Percentiles rank a stretch among this genome's conserved stretches.
These are phyloP conservation scores for Sebastes melanostomus DNA, from an alignment of 2,797 vertebrate genomes.

Conservation along the genomic window DNA sequence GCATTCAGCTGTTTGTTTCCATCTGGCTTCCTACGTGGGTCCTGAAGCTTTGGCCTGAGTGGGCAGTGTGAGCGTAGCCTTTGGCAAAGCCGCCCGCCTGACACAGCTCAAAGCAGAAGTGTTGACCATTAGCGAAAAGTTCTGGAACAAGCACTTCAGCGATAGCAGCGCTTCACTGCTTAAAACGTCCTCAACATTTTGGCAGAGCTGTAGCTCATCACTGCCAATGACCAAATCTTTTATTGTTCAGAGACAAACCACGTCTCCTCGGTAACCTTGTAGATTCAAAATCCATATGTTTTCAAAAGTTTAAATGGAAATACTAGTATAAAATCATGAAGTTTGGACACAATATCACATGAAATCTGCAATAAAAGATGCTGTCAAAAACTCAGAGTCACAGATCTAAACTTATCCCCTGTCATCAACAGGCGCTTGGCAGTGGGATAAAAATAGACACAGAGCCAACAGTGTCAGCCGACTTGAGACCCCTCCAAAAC, in stretches of 20 bases:
- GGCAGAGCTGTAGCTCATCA: slow-evolving; percentile 29
- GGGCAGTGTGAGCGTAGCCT: slow-evolving; percentile 39
- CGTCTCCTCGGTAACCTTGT: slow-evolving; percentile 6
- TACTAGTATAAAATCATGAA: not conserved
- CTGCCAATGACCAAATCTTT: slow-evolving; percentile 35
- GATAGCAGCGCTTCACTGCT: slow-evolving; percentile 40
- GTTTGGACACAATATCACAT: slow-evolving; percentile 3
- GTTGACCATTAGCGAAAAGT: slow-evolving; percentile 66
- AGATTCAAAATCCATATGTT: not conserved
- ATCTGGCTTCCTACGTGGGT: slow-evolving; percentile 32
- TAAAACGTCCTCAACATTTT: slow-evolving; percentile 45
- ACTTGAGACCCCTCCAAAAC: slow-evolving; percentile 69
- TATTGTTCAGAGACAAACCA: slow-evolving; percentile 8
- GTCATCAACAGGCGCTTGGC: slow-evolving; percentile 62
- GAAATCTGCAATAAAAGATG: not conserved
- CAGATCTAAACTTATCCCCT: slow-evolving; percentile 51
- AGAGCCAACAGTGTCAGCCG: slow-evolving; percentile 48
- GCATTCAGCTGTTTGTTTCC: slow-evolving; percentile 51
- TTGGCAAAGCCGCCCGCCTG: slow-evolving; percentile 51
- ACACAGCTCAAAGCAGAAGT: slow-evolving; percentile 60
- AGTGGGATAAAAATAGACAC: slow-evolving; percentile 69
- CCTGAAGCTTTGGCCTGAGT: slow-evolving; percentile 32
- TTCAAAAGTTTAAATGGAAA: not conserved
- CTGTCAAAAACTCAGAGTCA: slow-evolving; percentile 8
- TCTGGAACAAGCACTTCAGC: slow-evolving; percentile 54